Evolutionary conservation across 2,797 vertebrate species (phyloP).

Genomic region (Anolis apletophallus): DNA sequence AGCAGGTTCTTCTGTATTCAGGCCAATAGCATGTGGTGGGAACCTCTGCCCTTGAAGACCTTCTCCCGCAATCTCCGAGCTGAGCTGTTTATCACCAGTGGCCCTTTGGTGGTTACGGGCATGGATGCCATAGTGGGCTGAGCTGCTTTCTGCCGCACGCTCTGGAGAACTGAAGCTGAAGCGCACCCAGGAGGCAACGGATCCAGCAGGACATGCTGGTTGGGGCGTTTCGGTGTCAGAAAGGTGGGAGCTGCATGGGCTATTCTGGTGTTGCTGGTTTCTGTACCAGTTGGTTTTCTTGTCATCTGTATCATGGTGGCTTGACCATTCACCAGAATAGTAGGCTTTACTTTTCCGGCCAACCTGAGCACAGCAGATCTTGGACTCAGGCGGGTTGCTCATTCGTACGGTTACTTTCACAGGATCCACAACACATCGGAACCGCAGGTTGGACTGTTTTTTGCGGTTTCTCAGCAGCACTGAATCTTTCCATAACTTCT

Average conservation of each 20-base stretch:
- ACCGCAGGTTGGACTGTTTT: conserved; percentile 24
- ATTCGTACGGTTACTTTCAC: conserved; percentile 27
- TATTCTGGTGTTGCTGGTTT: conserved; percentile 36
- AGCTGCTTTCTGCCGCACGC: not conserved
- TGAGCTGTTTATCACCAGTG: conserved; percentile 17
- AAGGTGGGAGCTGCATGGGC: conserved; percentile 56
- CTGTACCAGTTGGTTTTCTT: conserved; percentile 54
- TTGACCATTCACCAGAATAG: conserved; percentile 8
- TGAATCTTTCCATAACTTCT: conserved; percentile 14
- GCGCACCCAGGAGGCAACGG: not conserved
- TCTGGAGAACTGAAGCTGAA: conserved; percentile 42
- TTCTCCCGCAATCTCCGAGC: not conserved
- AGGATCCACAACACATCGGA: conserved; percentile 34
- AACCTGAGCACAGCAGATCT: not conserved
- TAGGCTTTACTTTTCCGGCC: conserved; percentile 46
- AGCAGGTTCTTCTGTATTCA: not conserved
- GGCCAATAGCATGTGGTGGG: not conserved
- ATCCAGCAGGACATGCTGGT: not conserved
- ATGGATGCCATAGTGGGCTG: not conserved
- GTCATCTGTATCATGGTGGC: conserved; percentile 39
- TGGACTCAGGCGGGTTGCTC: not conserved
- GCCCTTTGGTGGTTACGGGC: conserved; percentile 21
- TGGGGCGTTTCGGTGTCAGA: conserved; percentile 52
- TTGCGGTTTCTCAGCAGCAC: not conserved
- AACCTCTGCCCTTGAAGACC: not conserved